Evolutionary conservation across 92 coral and sea anemone species (phyloP).

Genomic region (Actinernus sp.): DNA sequence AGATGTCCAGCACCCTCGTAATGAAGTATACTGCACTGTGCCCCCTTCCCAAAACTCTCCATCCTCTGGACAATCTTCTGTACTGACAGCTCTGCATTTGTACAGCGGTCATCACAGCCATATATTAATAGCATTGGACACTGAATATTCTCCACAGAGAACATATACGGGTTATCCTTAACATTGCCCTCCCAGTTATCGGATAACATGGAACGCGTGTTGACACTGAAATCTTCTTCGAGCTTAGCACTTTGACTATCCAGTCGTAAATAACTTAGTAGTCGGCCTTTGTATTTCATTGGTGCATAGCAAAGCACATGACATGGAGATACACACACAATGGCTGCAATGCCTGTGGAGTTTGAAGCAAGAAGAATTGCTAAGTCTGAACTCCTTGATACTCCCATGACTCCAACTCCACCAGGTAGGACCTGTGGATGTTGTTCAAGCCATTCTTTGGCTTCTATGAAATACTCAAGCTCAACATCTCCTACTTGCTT

Average conservation of each 20-base stretch:
- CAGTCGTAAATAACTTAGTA: background rate
- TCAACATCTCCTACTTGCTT: conserved; percentile 48
- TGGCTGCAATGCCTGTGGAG: conserved; percentile 46
- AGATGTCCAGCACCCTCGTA: conserved; percentile 78
- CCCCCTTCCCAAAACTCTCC: conserved; percentile 52
- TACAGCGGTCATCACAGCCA: conserved; percentile 47
- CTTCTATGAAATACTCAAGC: conserved; percentile 79
- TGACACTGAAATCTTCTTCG: conserved; percentile 20
- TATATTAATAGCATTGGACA: conserved; percentile 45
- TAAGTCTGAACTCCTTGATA: conserved; percentile 66
- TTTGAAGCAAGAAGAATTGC: conserved; percentile 52
- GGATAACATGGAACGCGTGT: background rate
- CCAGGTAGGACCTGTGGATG: conserved; percentile 49
- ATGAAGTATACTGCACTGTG: no score
- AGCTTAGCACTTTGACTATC: background rate
- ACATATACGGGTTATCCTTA: conserved; percentile 18
- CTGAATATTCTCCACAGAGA: conserved; percentile 62
- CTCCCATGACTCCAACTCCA: conserved; percentile 69
- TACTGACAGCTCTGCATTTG: conserved; percentile 9
- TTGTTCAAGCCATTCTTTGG: conserved; percentile 65
- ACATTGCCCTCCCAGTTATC: conserved; percentile 13
- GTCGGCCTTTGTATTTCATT: conserved; percentile 24
- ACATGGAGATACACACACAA: conserved; percentile 35
- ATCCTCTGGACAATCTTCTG: conserved; percentile 36
- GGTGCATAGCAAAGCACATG: conserved; percentile 10